phyloP scores from a whole-genome alignment of 2,888 invertebrate species.

The Chrysodeixis includens region DNA sequence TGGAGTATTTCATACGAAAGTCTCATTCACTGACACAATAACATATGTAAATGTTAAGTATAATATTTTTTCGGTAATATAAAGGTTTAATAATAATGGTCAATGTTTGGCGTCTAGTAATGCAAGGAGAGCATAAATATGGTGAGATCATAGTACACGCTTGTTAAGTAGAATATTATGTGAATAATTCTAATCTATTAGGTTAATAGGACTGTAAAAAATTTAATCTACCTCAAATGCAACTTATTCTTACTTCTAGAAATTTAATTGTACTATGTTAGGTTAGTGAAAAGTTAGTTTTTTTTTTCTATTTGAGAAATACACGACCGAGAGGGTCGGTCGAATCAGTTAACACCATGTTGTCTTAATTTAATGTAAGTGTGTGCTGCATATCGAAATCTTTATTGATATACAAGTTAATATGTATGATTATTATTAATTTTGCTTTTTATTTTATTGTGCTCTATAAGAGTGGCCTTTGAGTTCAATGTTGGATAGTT shows the following conservation, averaged over 20 bases:
- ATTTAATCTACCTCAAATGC: constrained; percentile 88
- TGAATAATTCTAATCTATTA: constrained; percentile 87
- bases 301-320: constrained; percentile 80
- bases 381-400: constrained; percentile 84
- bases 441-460: constrained; percentile 69
- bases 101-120: constrained; percentile 76
- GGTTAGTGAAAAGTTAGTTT: constrained; percentile 83
- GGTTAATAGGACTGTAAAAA: constrained; percentile 89
- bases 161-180: constrained; percentile 78
- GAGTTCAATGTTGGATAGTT: constrained; percentile 61
- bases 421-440: constrained; percentile 79
- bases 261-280: constrained; percentile 82
- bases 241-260: constrained; percentile 87
- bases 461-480: constrained; percentile 70
- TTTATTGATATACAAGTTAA: constrained; percentile 76
- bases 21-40: constrained; percentile 54
- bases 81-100: constrained; percentile 64
- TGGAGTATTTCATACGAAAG: constrained; percentile 29
- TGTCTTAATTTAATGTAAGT: constrained; percentile 76
- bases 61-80: constrained; percentile 66
- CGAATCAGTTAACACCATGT: constrained; percentile 65
- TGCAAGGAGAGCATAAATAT: constrained; percentile 69
- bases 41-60: constrained; percentile 56
- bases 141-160: constrained; percentile 81
- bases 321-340: constrained; percentile 72